Conservation (phyloP, 2,888 invertebrate genomes). For the Hartigia nigra region DNA sequence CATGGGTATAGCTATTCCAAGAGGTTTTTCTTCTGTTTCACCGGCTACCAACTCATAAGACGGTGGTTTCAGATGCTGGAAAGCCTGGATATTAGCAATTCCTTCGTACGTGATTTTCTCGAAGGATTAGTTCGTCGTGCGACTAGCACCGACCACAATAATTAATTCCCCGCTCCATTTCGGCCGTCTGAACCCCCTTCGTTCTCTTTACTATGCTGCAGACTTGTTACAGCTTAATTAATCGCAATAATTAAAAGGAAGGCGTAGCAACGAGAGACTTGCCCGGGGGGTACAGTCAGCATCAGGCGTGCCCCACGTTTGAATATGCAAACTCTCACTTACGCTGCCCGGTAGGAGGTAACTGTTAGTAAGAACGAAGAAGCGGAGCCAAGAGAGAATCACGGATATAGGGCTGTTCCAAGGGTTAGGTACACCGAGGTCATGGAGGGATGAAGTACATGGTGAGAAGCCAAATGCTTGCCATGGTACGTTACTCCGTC, state of each 20-base stretch:
- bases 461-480: neutral
- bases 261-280: conserved; percentile 40
- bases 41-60: neutral
- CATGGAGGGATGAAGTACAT: neutral
- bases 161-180: conserved; percentile 35
- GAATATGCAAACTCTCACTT: conserved; percentile 54
- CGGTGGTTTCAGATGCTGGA: neutral
- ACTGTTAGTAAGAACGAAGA: neutral
- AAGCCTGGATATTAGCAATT: conserved; percentile 33
- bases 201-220: conserved; percentile 29
- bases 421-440: neutral
- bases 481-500: conserved; percentile 32
- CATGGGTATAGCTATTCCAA: neutral
- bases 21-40: neutral
- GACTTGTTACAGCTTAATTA: conserved; percentile 60
- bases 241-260: conserved; percentile 62
- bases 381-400: neutral
- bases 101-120: conserved; percentile 35
- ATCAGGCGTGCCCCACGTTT: conserved; percentile 45
- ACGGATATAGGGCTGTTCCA: neutral
- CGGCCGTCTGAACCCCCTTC: conserved; percentile 15
- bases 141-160: conserved; percentile 30
- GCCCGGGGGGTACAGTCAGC: conserved; percentile 36
- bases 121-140: conserved; percentile 3
- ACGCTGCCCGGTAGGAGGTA: neutral